Percentiles rank a stretch among this genome's conserved stretches.
phyloP scores from a whole-genome alignment of 2,113 vertebrate genomes.

The Xyrauchen texanus region DNA sequence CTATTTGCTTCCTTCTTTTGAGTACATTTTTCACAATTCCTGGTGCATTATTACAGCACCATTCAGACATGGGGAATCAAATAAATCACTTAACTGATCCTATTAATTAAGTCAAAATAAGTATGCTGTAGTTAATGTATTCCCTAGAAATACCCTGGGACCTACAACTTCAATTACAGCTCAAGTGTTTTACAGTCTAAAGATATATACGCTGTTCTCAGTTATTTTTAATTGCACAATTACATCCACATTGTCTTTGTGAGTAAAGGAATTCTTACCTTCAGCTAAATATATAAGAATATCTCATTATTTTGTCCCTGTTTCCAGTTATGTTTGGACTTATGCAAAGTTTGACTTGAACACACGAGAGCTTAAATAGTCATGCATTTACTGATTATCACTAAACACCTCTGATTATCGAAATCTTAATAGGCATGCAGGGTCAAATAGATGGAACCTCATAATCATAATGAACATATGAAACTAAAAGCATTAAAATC shows the following conservation, averaged over 20 bases:
- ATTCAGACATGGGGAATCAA: conserved; percentile 73
- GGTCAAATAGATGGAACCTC: not conserved
- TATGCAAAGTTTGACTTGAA: not conserved
- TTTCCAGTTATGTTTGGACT: not conserved
- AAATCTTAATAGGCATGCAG: conserved; percentile 1
- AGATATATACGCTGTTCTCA: conserved; percentile 67
- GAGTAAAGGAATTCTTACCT: not conserved
- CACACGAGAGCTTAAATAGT: not conserved
- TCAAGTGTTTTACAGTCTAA: conserved; percentile 68
- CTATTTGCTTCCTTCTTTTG: conserved; percentile 67
- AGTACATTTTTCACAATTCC: conserved; percentile 70
- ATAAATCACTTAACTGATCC: conserved; percentile 78
- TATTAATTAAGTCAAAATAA: conserved; percentile 82
- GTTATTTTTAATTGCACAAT: conserved; percentile 68
- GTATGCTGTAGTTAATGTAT: conserved; percentile 72
- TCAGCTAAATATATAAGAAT: conserved; percentile 36
- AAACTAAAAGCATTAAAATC: no score
- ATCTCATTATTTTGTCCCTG: not conserved
- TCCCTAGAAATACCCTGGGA: conserved; percentile 72
- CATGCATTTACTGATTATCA: not conserved
- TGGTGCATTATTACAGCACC: conserved; percentile 70
- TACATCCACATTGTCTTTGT: conserved; percentile 43
- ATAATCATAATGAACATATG: not conserved
- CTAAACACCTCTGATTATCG: not conserved
- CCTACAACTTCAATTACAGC: conserved; percentile 34